These are phyloP conservation scores for Cuculus canorus DNA, from an alignment of 2,797 vertebrate species.

Conservation along the genomic window DNA sequence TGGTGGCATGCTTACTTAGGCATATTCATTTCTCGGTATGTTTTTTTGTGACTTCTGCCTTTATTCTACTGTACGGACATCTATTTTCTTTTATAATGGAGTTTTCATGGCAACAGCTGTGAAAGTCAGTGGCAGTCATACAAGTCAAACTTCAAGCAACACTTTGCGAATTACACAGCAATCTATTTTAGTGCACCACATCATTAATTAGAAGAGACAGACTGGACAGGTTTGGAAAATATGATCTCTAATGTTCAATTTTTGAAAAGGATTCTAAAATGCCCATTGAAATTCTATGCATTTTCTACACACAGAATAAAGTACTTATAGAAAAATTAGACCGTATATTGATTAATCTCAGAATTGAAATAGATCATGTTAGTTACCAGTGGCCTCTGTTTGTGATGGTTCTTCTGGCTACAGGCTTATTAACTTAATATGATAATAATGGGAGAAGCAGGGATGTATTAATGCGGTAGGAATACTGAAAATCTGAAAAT, in stretches of 20 bases:
- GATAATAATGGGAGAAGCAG: conserved; percentile 11
- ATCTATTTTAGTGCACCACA: conserved; percentile 43
- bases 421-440: conserved; percentile 5
- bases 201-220: conserved; percentile 61
- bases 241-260: conserved; percentile 20
- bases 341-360: conserved; percentile 29
- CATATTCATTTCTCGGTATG: background rate
- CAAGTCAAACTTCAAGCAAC: conserved; percentile 59
- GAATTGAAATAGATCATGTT: conserved; percentile 29
- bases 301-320: conserved; percentile 23
- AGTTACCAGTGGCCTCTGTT: background rate
- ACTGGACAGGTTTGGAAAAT: conserved; percentile 57
- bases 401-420: background rate
- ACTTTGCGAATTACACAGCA: conserved; percentile 38
- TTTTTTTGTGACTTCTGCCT: background rate
- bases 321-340: conserved; percentile 17
- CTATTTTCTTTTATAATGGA: background rate
- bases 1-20: background rate
- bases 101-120: conserved; percentile 51
- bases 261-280: conserved; percentile 23
- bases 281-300: conserved; percentile 1
- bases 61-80: background rate
- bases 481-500: background rate
- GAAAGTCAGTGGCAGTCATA: conserved; percentile 48
- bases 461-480: background rate